These are phyloP conservation scores for Orientallactaga sibirica DNA, from an alignment of 2,797 vertebrate genomes.

Conservation along the genomic window DNA sequence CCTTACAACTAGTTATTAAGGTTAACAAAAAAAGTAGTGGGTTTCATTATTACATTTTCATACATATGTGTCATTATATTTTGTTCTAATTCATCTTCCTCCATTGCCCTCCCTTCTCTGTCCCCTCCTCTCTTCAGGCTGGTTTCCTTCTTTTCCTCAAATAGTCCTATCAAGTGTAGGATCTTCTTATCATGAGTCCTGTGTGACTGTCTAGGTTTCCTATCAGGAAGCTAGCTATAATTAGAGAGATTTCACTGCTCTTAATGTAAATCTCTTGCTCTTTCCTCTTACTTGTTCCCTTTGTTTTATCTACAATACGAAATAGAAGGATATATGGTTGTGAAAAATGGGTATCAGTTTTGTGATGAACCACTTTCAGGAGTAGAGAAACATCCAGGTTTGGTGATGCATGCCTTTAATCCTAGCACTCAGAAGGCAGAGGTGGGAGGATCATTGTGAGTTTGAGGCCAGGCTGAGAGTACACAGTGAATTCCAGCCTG, in stretches of 20 bases:
- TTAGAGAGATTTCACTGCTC: not conserved
- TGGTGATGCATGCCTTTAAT: too few relatives aligned
- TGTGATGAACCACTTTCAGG: constrained; percentile 43
- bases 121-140: not conserved
- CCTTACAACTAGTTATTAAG: too few relatives aligned
- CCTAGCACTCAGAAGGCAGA: too few relatives aligned
- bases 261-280: constrained; percentile 16
- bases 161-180: not conserved
- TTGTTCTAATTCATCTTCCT: not conserved
- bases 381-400: not conserved
- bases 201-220: not conserved
- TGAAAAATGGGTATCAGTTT: not conserved
- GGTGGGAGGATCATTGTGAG: too few relatives aligned
- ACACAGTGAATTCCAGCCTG: too few relatives aligned
- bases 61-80: not conserved
- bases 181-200: not conserved
- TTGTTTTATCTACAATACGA: constrained; percentile 57
- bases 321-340: not conserved
- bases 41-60: not conserved
- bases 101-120: too few relatives aligned
- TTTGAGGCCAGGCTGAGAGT: too few relatives aligned
- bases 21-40: not conserved
- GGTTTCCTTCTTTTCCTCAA: not conserved
- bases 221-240: not conserved
- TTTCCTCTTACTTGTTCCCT: constrained; percentile 32